These are phyloP conservation scores for Trachurus trachurus DNA, from an alignment of 2,797 vertebrate genomes.

Conservation along the genomic window DNA sequence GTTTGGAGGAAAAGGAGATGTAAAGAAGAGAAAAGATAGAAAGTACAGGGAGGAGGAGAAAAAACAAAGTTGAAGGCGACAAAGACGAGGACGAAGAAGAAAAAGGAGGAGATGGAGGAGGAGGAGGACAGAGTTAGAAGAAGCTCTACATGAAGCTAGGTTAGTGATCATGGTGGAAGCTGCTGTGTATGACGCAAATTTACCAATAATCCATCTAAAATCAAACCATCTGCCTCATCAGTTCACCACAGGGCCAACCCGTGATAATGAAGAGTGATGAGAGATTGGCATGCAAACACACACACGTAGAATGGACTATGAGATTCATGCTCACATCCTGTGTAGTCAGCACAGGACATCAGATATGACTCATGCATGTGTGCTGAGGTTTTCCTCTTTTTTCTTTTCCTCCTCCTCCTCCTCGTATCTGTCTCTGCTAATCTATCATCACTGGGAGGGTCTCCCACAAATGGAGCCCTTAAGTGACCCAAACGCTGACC, in stretches of 20 bases:
- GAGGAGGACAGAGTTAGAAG: neutral
- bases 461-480: slow-evolving; percentile 13
- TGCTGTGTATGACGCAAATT: neutral
- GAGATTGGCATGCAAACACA: slow-evolving; percentile 6
- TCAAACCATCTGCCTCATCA: slow-evolving; percentile 21
- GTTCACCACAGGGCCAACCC: slow-evolving; percentile 16
- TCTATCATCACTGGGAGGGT: slow-evolving; percentile 50
- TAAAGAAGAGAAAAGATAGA: no score
- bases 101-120: neutral
- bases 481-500: slow-evolving; percentile 54
- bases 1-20: no score
- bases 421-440: slow-evolving; percentile 36
- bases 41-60: no score
- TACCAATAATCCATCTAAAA: slow-evolving; percentile 19
- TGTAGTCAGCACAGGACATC: slow-evolving; percentile 47
- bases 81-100: neutral
- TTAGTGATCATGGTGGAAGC: neutral
- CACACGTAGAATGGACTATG: slow-evolving; percentile 2
- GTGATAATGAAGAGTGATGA: slow-evolving; percentile 33
- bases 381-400: slow-evolving; percentile 7
- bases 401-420: slow-evolving; percentile 8
- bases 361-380: slow-evolving; percentile 50
- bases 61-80: no score
- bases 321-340: slow-evolving; percentile 36
- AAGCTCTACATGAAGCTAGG: no score